phyloP scores from a whole-genome alignment of 1,140 invertebrate genomes.

The Ceratina japonica region DNA sequence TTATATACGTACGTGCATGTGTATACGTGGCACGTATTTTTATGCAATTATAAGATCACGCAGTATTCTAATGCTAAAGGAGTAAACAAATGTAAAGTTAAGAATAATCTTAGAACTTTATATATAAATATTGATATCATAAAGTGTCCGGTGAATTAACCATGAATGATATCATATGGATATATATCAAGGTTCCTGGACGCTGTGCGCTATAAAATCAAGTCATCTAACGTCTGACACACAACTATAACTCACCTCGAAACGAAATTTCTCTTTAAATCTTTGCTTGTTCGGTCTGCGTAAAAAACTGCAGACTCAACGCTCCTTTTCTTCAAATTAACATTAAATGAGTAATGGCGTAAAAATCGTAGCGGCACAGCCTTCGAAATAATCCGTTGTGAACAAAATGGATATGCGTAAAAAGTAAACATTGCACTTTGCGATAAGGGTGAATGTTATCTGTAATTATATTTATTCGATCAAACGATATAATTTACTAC shows the following conservation, averaged over 20 bases:
- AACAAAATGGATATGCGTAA: background rate
- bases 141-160: too few relatives aligned
- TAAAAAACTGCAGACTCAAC: background rate
- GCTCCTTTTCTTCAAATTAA: background rate
- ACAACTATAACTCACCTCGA: slow-evolving; percentile 34
- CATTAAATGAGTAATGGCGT: background rate
- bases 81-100: too few relatives aligned
- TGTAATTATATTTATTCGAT: background rate
- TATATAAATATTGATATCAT: too few relatives aligned
- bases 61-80: too few relatives aligned
- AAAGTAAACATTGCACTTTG: slow-evolving; percentile 21
- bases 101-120: too few relatives aligned
- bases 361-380: background rate
- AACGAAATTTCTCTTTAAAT: slow-evolving; percentile 5
- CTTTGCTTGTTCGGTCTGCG: background rate
- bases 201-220: too few relatives aligned
- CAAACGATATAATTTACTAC: background rate
- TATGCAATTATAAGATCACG: too few relatives aligned
- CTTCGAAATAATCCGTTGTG: background rate
- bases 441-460: background rate
- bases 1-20: background rate
- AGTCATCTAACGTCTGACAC: too few relatives aligned
- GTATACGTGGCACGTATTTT: too few relatives aligned
- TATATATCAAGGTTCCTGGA: too few relatives aligned
- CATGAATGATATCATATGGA: too few relatives aligned